Base-by-base conservation (phyloP, 1,140 invertebrate genomes). In the Delia radicum region DNA sequence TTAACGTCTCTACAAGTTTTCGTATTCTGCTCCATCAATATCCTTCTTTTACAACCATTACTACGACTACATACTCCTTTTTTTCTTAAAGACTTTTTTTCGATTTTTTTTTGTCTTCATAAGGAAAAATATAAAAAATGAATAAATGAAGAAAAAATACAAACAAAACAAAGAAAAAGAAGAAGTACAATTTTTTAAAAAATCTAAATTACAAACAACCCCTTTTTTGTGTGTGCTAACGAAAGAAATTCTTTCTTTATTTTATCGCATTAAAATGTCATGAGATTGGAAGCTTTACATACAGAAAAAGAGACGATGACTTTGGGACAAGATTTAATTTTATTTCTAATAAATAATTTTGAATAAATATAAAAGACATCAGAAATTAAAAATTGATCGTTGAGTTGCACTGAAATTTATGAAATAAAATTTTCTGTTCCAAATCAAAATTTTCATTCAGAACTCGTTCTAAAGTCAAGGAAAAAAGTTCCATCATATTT, bases 251-350 rank as follows among this genome's bases (percentile, higher is more conserved):
- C 26, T 69, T 33, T 27, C 62, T 15, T 21, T 33, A 18, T 18
- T 69, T 69, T 69, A 69, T 69, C 65, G 65, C 65, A 69, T 69
- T 69, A 69, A 69, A 69, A 69, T 37, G 65, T 69, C 65, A 69
- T 31, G 29, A 69, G 65, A 69, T 69, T 69, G 65, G 29, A n/a
- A 33, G 31, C 65, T 69, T 33, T 69, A 33, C n/a, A 33, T 69
- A 13, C 33, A 37, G 13, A 33, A 37, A n/a, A n/a, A n/a, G n/a
- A n/a, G n/a, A n/a, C n/a, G n/a, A n/a, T n/a, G n/a, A n/a, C n/a
- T n/a, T n/a, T n/a, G n/a, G n/a, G n/a, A n/a, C n/a, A n/a, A n/a
- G n/a, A n/a, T n/a, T n/a, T n/a, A n/a, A n/a, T n/a, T n/a, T n/a
- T n/a, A n/a, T n/a, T n/a, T n/a, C n/a, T n/a, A n/a, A n/a, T n/a